Evolutionary conservation across 2,888 invertebrate species (phyloP), one percentile per base, ranked within the genome.

Genomic region (Bellardia pandia): DNA sequence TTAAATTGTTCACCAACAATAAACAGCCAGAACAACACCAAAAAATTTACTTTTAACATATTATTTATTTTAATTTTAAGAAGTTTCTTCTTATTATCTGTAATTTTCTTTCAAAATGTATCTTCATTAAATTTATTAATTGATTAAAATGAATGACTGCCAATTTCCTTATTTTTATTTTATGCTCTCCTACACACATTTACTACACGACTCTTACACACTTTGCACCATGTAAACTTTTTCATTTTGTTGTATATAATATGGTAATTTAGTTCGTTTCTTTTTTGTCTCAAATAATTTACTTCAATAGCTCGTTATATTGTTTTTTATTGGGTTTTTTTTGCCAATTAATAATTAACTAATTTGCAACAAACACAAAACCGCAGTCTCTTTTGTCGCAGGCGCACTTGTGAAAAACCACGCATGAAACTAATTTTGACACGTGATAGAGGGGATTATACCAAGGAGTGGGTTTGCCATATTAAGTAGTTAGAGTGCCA

Each of bases 91-190:
- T 77, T 56, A 77, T 85, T 85, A 71, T 48, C 45, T 53, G 23
- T 62, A 64, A 58, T 72, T 76, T 84, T 64, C 45, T 66, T 64
- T 7, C n/a, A 53, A 51, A 68, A 85, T 69, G 72, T 72, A 74
- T 42, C 71, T 64, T 71, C 45, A 62, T 77, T 66, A 58, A 69
- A 69, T 42, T 62, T 51, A 53, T 85, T 75, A 69, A 79, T 79
- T 85, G 23, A 79, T 80, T 68, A 53, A 74, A 86, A 74, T 60
- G 5, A 77, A 74, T 81, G 77, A 77, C 75, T 75, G 68, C 69
- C 56, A 69, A 8, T 42, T 85, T 68, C 30, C 51, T 48, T 13
- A 60, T 6, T 16, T 56, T 71, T 42, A 3, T n/a, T 53, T 75
- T 42, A 53, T 23, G 45, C n/a, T 53, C 62, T 76, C 30, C 42